Evolutionary conservation across 2,797 vertebrate genomes (phyloP).

Genomic region (Bryconaethiops microstoma): DNA sequence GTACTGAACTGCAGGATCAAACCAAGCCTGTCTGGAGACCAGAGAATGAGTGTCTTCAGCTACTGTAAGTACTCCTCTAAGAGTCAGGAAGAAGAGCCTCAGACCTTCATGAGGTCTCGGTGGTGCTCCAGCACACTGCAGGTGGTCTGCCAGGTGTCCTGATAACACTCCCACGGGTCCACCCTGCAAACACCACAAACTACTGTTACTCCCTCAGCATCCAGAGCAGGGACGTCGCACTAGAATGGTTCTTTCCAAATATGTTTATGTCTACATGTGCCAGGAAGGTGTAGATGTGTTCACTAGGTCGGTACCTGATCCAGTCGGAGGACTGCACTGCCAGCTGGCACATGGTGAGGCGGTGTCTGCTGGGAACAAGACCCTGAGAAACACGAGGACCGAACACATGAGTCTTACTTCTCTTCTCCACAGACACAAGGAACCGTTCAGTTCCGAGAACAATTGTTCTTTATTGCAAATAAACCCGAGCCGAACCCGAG

Average conservation of each 20-base stretch:
- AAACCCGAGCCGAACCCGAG: too few relatives aligned
- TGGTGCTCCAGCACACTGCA: conserved; percentile 97
- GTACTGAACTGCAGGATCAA: too few relatives aligned
- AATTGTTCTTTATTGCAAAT: too few relatives aligned
- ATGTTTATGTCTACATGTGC: too few relatives aligned
- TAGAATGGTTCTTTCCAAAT: too few relatives aligned
- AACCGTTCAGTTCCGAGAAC: too few relatives aligned
- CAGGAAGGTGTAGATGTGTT: not conserved
- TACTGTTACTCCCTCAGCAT: not conserved
- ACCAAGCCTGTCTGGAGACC: too few relatives aligned
- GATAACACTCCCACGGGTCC: conserved; percentile 98
- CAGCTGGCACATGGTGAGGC: conserved; percentile 97
- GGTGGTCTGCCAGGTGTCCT: conserved; percentile 98
- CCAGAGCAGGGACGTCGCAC: too few relatives aligned
- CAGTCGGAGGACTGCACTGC: conserved; percentile 96
- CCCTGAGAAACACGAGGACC: conserved; percentile 77
- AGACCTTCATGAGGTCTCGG: conserved; percentile 96
- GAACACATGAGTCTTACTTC: not conserved
- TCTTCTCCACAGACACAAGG: too few relatives aligned
- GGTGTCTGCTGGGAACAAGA: conserved; percentile 92
- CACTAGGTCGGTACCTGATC: conserved; percentile 84
- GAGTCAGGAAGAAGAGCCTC: not conserved
- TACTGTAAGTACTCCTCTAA: not conserved
- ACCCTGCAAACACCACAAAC: conserved; percentile 76
- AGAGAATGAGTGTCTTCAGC: too few relatives aligned